Evolutionary conservation across 2,888 invertebrate species (phyloP), one percentile per base, ranked within the genome.

Genomic region (Heteromurus nitidus): DNA sequence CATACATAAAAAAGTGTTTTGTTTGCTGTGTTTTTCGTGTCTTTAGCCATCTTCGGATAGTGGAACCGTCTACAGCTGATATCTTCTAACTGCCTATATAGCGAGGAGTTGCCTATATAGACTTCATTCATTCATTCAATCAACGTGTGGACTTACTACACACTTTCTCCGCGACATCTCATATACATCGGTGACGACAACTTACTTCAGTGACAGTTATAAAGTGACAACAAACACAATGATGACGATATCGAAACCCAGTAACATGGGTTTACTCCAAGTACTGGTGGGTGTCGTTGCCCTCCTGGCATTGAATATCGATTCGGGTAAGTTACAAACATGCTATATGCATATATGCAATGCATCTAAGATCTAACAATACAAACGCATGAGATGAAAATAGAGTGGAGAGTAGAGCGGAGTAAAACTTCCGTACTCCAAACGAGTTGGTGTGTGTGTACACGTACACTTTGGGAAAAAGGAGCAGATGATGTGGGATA

Each of bases 261-360:
- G 82, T 74, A 65, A 79, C 24, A 82, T 82, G 82, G 79, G 84
- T 82, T 85, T 82, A 65, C 80, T 83, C 70, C 69, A 31, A 70
- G 31, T 82, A 62, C 28, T 85, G 80, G 82, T 86, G 84, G 86
- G 85, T 82, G 85, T 85, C 85, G 85, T 85, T 86, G 85, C 85
- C 85, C 86, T 86, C 82, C 83, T 86, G 84, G 85, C 86, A 86
- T 85, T 86, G 85, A 86, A 84, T 79, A 85, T 86, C 84, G 85
- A 86, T 86, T 84, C 80, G 82, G 86, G 86, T 86, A 84, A 85
- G 86, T 85, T 31, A 58, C 22, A 30, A 16, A 42, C 3, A 64
- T 26, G 26, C 36, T 50, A 67, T 60, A 73, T 75, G 58, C 58
- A 75, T 65, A 28, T 67, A 55, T 73, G 64, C 62, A 50, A 47